phyloP scores from a whole-genome alignment of 64 coral and sea anemone species.

The Orbicella faveolata region DNA sequence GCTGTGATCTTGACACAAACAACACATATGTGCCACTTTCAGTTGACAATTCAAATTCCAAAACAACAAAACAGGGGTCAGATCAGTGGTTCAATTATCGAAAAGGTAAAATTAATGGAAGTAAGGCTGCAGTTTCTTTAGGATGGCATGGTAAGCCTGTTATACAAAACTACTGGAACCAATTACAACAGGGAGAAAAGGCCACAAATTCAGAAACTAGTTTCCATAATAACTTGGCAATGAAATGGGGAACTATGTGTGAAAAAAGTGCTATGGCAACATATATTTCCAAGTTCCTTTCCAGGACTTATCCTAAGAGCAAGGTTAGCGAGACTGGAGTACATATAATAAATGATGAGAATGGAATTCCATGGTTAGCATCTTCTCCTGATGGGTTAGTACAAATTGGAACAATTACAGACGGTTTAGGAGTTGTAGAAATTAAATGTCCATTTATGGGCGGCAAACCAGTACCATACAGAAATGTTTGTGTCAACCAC shows the following conservation, averaged over 20 bases:
- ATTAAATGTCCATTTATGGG: constrained; percentile 12
- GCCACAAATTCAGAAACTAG: neutral
- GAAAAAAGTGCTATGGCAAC: constrained; percentile 39
- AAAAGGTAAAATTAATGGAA: constrained; percentile 40
- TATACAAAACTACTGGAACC: constrained; percentile 14
- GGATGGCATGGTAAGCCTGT: constrained; percentile 1
- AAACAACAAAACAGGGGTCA: constrained; percentile 12
- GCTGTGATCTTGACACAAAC: neutral
- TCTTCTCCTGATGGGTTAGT: constrained; percentile 43
- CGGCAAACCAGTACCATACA: constrained; percentile 43
- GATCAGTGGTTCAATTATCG: constrained; percentile 14
- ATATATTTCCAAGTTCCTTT: constrained; percentile 27
- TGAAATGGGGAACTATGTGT: constrained; percentile 39
- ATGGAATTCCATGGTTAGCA: constrained; percentile 2
- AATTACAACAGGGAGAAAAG: neutral
- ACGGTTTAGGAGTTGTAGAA: constrained; percentile 14
- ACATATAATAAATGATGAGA: neutral
- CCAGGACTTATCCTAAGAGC: neutral
- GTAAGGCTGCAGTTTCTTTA: constrained; percentile 18
- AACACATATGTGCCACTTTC: neutral
- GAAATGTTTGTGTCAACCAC: constrained; percentile 34
- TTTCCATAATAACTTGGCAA: neutral
- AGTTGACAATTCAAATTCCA: neutral
- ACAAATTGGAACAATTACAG: neutral
- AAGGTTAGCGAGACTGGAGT: constrained; percentile 34